These are phyloP conservation scores for Petrolisthes cinctipes DNA, from an alignment of 2,888 invertebrate species.

Conservation along the genomic window DNA sequence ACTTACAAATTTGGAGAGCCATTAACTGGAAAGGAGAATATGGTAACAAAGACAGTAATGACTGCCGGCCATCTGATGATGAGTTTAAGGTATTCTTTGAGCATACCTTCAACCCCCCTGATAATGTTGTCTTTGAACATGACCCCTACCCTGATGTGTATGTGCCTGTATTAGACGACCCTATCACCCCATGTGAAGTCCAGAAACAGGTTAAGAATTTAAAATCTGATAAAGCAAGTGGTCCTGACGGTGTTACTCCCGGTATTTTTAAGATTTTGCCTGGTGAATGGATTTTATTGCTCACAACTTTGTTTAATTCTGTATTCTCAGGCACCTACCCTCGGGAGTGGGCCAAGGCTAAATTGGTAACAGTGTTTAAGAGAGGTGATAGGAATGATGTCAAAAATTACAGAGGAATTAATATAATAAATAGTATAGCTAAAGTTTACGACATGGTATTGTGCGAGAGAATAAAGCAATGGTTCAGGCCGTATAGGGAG, in stretches of 20 bases:
- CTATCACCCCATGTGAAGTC: not conserved
- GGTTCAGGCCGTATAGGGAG: constrained; percentile 16
- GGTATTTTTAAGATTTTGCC: no score
- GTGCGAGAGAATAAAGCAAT: constrained; percentile 17
- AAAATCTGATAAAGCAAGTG: constrained; percentile 8
- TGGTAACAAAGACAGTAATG: no score
- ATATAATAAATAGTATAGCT: not conserved
- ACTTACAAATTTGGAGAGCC: not conserved
- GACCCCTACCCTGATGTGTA: not conserved
- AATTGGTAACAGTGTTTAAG: not conserved
- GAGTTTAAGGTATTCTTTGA: constrained; percentile 14
- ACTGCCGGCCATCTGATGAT: no score
- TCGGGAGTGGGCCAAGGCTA: not conserved
- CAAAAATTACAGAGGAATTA: constrained; percentile 1
- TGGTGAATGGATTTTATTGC: not conserved
- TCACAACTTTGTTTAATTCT: not conserved
- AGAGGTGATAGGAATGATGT: not conserved
- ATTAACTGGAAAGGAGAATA: no score
- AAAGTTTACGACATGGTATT: constrained; percentile 18
- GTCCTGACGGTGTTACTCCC: no score
- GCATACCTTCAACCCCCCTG: not conserved
- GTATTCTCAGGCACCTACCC: not conserved
- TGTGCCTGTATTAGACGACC: not conserved
- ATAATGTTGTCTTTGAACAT: not conserved
- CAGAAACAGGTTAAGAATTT: not conserved